These are phyloP conservation scores for Amniataba percoides DNA, from an alignment of 2,797 vertebrate species.

Conservation along the genomic window DNA sequence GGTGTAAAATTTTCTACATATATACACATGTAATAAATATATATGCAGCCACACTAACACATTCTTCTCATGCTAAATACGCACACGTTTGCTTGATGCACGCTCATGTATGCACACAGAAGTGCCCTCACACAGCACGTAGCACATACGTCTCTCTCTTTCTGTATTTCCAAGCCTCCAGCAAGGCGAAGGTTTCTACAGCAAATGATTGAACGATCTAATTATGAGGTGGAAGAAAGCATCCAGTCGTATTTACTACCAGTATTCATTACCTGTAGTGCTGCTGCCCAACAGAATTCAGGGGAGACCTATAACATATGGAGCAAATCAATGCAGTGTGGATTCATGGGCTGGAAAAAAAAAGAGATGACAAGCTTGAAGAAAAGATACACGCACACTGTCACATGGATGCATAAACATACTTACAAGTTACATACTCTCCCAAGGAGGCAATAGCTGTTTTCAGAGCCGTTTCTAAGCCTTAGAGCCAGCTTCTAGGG, in stretches of 20 bases:
- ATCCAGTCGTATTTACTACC: slow-evolving; percentile 49
- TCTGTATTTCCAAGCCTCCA: background rate
- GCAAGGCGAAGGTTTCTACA: slow-evolving; percentile 23
- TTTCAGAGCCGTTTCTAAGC: slow-evolving; percentile 12
- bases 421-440: background rate
- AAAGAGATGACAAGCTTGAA: background rate
- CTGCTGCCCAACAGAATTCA: slow-evolving; percentile 28
- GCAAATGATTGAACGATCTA: slow-evolving; percentile 67
- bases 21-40: background rate
- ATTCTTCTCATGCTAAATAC: background rate
- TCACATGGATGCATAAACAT: background rate
- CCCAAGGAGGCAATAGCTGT: slow-evolving; percentile 7
- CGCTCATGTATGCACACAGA: background rate
- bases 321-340: slow-evolving; percentile 45
- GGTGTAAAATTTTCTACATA: background rate
- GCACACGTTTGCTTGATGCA: background rate
- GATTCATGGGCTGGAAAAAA: slow-evolving; percentile 6
- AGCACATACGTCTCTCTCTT: background rate
- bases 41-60: background rate
- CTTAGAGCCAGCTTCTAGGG: background rate
- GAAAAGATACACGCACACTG: background rate
- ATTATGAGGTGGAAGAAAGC: slow-evolving; percentile 51
- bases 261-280: slow-evolving; percentile 41
- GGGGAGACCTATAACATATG: slow-evolving; percentile 47
- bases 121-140: background rate